These are phyloP conservation scores for Podargus strigoides DNA, from an alignment of 2,797 vertebrate genomes.

Conservation along the genomic window DNA sequence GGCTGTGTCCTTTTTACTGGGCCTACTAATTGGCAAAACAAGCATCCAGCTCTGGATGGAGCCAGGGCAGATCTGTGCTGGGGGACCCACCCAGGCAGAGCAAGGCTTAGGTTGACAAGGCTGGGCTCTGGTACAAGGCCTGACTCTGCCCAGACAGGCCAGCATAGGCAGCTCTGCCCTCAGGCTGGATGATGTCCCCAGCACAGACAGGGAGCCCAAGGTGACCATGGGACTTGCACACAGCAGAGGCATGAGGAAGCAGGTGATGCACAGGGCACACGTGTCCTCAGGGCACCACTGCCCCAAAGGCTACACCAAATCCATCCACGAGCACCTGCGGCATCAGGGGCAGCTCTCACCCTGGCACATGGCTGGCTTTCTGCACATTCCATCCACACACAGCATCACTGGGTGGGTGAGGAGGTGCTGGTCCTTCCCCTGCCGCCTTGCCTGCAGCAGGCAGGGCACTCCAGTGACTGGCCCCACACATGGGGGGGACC, in stretches of 20 bases:
- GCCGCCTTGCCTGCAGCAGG: neutral
- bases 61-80: neutral
- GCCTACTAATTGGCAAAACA: too few relatives aligned
- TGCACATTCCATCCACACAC: accelerated
- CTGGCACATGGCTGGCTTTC: neutral
- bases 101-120: accelerated
- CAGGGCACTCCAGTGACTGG: neutral
- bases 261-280: neutral
- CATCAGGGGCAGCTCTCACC: neutral
- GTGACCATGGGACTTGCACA: neutral
- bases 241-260: neutral
- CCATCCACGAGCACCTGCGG: accelerated
- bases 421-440: neutral
- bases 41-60: accelerated
- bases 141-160: neutral
- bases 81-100: accelerated
- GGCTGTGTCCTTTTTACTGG: too few relatives aligned
- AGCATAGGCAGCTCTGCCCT: neutral
- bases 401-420: accelerated
- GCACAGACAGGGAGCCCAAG: accelerated
- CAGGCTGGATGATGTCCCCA: neutral
- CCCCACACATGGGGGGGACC: accelerated
- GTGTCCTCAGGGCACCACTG: neutral
- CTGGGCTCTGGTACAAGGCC: neutral
- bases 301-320: neutral